A percentile compares a stretch with the other conserved stretches of the same genome.
These are phyloP conservation scores for Melinaea menophilus DNA, from an alignment of 2,888 invertebrate species.

Conservation along the genomic window DNA sequence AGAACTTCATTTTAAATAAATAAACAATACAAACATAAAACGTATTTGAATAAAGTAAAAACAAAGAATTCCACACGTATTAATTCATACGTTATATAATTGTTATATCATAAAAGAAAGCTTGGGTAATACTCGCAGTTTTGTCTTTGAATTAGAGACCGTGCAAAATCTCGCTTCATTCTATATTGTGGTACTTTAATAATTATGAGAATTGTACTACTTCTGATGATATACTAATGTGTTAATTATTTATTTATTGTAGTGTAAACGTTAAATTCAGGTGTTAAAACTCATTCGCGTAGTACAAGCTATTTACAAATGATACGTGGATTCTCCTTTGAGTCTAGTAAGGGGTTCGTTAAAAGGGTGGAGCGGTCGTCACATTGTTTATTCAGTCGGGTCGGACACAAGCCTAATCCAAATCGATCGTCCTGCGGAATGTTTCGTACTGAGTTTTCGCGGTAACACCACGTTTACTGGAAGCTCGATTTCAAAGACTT, in stretches of 20 bases:
- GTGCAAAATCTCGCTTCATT: background rate
- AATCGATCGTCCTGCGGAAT: conserved; percentile 53
- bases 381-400: conserved; percentile 75
- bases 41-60: conserved; percentile 3
- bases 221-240: no score
- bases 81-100: conserved; percentile 3
- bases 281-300: conserved; percentile 20
- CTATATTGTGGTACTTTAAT: background rate
- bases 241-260: no score
- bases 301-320: conserved; percentile 16
- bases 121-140: background rate
- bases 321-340: conserved; percentile 31
- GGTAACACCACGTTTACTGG: conserved; percentile 21
- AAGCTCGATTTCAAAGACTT: conserved; percentile 4
- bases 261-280: background rate
- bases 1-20: conserved; percentile 19
- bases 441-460: conserved; percentile 28
- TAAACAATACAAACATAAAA: conserved; percentile 18
- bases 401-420: conserved; percentile 61
- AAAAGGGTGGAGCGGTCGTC: conserved; percentile 71
- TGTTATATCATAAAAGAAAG: conserved; percentile 4
- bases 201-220: background rate
- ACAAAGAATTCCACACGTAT: background rate
- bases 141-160: background rate
- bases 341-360: conserved; percentile 59